phyloP scores from a whole-genome alignment of 2,888 invertebrate genomes.

The Nowickia ferox region DNA sequence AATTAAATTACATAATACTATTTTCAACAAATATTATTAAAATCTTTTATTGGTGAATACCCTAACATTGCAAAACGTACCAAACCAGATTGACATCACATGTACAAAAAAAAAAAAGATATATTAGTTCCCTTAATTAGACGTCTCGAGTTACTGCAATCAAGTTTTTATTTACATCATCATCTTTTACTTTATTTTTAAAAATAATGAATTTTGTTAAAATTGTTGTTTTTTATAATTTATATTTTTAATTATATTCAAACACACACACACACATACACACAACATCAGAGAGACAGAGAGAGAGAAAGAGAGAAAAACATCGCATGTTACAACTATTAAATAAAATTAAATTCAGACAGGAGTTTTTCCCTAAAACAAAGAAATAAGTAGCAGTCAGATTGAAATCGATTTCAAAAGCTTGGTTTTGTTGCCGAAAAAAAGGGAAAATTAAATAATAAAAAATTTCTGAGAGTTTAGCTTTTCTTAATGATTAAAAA shows the following conservation, averaged over 20 bases:
- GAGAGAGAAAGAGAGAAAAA: background rate
- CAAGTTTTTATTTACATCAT: conserved; percentile 22
- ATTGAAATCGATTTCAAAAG: conserved; percentile 36
- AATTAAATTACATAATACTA: too few relatives aligned
- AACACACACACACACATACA: conserved; percentile 7
- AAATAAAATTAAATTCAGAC: conserved; percentile 38
- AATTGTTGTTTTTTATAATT: conserved; percentile 24
- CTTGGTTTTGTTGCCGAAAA: conserved; percentile 12
- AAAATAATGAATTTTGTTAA: conserved; percentile 34
- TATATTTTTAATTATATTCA: conserved; percentile 34
- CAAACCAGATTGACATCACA: conserved; percentile 6
- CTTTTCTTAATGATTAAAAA: conserved; percentile 12
- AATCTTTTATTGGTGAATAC: conserved; percentile 3
- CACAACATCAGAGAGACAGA: background rate
- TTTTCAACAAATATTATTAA: background rate
- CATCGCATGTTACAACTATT: conserved; percentile 34
- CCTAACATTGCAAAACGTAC: background rate
- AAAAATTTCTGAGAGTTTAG: conserved; percentile 12
- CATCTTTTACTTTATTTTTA: conserved; percentile 19
- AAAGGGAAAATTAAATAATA: conserved; percentile 14
- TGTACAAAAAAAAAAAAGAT: background rate
- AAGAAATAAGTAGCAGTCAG: conserved; percentile 1
- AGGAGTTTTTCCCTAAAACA: conserved; percentile 11
- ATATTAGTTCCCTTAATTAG: background rate
- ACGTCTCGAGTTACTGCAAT: background rate